Evolutionary conservation across 2,113 vertebrate species (phyloP), one percentile per base, ranked within the genome.

Genomic region (Platichthys flesus): DNA sequence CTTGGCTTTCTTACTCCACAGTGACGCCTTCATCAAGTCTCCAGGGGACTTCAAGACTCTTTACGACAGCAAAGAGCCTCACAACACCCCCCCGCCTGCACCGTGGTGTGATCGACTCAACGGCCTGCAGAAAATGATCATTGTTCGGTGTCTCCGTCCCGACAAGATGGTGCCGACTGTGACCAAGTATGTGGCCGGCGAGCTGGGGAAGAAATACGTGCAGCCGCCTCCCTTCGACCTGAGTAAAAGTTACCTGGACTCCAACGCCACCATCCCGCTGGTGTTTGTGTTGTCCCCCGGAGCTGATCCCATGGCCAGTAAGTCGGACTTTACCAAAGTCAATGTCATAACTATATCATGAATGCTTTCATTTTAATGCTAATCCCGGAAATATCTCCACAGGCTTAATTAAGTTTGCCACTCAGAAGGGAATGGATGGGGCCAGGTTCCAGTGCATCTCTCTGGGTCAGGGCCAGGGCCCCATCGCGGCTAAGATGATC

Each of bases 281-380:
- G 93, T 99, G 86, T 99, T 99, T 90, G 95, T 99, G 80, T 90
- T 99, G 0, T 98, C 97, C 89, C 96, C 98, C 37, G 98, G 98
- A 84, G 98, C 98, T 37, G 98, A 99, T 92, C 98, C 98, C 18
- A 98, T 99, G 98, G 96, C 97, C 56, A 98, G 98, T 99, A 92
- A 96, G 98, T 97, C 31, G 15, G 23, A 31, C 28, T 63, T n/a
- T n/a, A 20, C 28, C 45, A 49, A 40, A 0, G 9, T 21, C 52
- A 10, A 7, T 6, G 18, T 51, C 47, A 18, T 20, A 6, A 18
- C 5, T 51, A 51, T 18, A 51, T 51, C 47, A 18, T 2, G 31
- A 31, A 31, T 47, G 45, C 45, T 16, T 13, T 14, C 15, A 70
- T 4, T 31, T 6, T 49, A 47, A 67, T 31, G n/a, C 54, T 61